Evolutionary conservation across 2,888 invertebrate species (phyloP).

Genomic region (Chloroclystis v-ata): DNA sequence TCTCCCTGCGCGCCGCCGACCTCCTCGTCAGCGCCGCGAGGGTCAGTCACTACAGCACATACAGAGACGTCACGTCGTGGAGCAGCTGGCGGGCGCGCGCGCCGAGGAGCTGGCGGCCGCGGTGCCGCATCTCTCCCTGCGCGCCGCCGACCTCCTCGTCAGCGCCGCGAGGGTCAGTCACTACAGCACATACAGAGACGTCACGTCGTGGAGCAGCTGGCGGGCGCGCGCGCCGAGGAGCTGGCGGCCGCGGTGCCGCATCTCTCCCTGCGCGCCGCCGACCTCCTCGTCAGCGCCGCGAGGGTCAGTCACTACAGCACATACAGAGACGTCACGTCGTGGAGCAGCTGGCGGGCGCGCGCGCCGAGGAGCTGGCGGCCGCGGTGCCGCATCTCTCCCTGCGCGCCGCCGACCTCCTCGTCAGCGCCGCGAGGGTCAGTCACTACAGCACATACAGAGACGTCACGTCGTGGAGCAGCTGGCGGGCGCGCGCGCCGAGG

Average conservation of each 20-base stretch:
- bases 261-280: constrained; percentile 84
- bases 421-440: too few species aligned
- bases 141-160: constrained; percentile 87
- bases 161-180: constrained; percentile 88
- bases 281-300: constrained; percentile 90
- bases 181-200: neutral
- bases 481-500: too few species aligned
- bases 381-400: too few species aligned
- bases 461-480: too few species aligned
- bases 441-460: too few species aligned
- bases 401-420: too few species aligned
- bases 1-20: constrained; percentile 84
- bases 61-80: neutral
- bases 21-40: constrained; percentile 93
- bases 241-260: constrained; percentile 88
- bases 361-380: too few species aligned
- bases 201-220: constrained; percentile 58
- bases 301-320: constrained; percentile 76
- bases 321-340: neutral
- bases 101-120: constrained; percentile 87
- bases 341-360: too few species aligned
- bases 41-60: constrained; percentile 62
- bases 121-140: constrained; percentile 84
- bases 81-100: constrained; percentile 81
- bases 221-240: constrained; percentile 83